Evolutionary conservation across 2,888 invertebrate genomes (phyloP), one percentile per base, ranked within the genome.

Genomic region (Ormyrus pomaceus): DNA sequence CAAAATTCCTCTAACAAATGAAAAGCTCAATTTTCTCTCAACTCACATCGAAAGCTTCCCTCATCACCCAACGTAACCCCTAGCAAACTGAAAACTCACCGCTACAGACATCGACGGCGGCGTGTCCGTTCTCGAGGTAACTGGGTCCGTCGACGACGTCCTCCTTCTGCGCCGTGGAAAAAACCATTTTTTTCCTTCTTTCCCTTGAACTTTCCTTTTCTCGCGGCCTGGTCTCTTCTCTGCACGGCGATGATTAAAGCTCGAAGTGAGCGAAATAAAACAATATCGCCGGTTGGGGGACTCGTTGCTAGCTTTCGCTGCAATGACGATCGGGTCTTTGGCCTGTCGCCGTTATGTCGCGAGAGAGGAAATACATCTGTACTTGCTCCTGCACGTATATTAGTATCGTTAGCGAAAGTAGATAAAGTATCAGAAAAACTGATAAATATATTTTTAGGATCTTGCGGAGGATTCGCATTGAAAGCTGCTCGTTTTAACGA

Each of bases 91-190:
- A 34, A 51, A 55, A 75, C 81, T 81, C 59, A 81, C 81, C 81
- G 71, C 58, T 46, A 34, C 71, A 78, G 0, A 56, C 59, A 50
- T 78, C 75, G 62, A 75, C 76, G 59, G 56, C 62, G 59, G 62
- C 62, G 5, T 76, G 34, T 5, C 72, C 66, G 46, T 80, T 80
- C 13, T 80, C 76, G 8, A 68, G 51, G 46, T 34, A 66, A 58
- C 64, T 66, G 5, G 68, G 10, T 5, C 55, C 45, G 8, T 61
- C 53, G 2, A 77, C 80, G 2, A 48, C 46, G n/a, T 81, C 80
- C 50, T 80, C 80, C 50, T 81, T 81, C 55, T 76, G 73, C 13
- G 77, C 70, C 10, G 77, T 77, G 55, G 80, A 81, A n/a, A 81
- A 51, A n/a, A 81, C 80, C 80, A 81, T 81, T 58, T 53, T 73